Base-by-base conservation (phyloP, 2,113 vertebrate genomes). In the Baryphthengus martii region DNA sequence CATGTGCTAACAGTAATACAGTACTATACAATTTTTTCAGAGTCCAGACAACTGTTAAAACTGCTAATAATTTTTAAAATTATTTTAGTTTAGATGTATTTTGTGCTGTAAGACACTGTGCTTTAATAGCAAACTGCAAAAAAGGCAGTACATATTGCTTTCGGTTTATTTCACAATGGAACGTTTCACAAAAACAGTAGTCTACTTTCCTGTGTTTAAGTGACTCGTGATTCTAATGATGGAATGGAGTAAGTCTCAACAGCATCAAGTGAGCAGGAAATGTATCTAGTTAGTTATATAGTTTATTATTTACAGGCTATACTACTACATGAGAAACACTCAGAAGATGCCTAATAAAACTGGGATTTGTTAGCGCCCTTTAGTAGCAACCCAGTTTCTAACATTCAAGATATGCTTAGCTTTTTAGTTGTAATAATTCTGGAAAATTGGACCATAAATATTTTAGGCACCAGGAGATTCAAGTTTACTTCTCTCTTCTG, bases 181-280 rank as follows among this genome's bases (percentile, higher is more conserved):
- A 97, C 59, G 93, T 98, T 98, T 97, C 91, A 97, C 94, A 94
- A 97, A 97, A 90, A 98, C 95, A 96, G 91, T 96, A 97, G 82
- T 94, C 85, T 87, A 91, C 88, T 97, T 96, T 95, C 94, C 96
- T 97, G 95, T 97, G 93, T 93, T 93, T 94, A 97, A 88, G 91
- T 97, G 93, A 98, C 93, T 97, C 92, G 95, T 93, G 90, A 89
- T 96, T 96, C 93, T 97, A 91, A 56, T 91, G 94, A 97, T 97
- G 97, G 97, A 98, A 98, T 98, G 98, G 87, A 98, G 65, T 97
- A 97, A 96, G 84, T 98, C 86, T 98, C 90, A 97, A 97, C 97
- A 98, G 89, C 93, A 92, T 96, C 96, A 97, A 95, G 95, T 97
- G 96, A 97, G 96, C 96, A 97, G 97, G 96, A 97, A 97, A 97